A percentile compares a stretch with the other conserved stretches of the same genome.
phyloP scores from a whole-genome alignment of 1,140 invertebrate genomes.

The Whitmania pigra region DNA sequence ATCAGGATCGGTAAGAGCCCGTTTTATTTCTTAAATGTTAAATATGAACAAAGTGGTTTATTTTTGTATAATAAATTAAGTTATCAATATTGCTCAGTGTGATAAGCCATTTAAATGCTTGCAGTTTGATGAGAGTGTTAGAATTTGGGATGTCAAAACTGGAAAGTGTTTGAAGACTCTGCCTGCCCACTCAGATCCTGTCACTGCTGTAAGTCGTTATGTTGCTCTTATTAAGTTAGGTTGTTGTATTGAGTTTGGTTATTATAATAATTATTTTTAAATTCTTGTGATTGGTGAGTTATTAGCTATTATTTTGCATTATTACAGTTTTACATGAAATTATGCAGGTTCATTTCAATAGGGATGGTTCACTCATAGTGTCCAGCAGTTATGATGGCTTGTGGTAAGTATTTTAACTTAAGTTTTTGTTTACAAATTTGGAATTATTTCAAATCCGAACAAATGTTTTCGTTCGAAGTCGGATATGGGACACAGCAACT shows the following conservation, averaged over 20 bases:
- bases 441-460: background rate
- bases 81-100: background rate
- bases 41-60: conserved; percentile 1
- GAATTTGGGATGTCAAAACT: conserved; percentile 98
- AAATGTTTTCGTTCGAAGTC: conserved; percentile 49
- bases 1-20: conserved; percentile 71
- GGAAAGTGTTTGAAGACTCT: conserved; percentile 76
- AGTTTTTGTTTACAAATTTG: too few relatives aligned
- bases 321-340: background rate
- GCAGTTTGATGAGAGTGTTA: conserved; percentile 76
- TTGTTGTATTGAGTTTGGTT: too few relatives aligned
- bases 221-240: too few relatives aligned
- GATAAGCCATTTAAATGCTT: conserved; percentile 13
- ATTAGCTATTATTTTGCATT: too few relatives aligned
- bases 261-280: too few relatives aligned
- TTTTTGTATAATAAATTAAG: background rate
- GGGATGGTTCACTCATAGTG: conserved; percentile 94
- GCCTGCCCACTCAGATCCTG: conserved; percentile 97
- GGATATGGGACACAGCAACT: conserved; percentile 98
- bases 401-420: conserved; percentile 18
- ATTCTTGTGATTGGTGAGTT: too few relatives aligned
- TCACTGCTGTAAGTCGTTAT: conserved; percentile 58
- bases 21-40: background rate
- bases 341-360: conserved; percentile 66
- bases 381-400: conserved; percentile 98